Base-by-base conservation (phyloP, 2,888 invertebrate species). In the Drosophila rellima region DNA sequence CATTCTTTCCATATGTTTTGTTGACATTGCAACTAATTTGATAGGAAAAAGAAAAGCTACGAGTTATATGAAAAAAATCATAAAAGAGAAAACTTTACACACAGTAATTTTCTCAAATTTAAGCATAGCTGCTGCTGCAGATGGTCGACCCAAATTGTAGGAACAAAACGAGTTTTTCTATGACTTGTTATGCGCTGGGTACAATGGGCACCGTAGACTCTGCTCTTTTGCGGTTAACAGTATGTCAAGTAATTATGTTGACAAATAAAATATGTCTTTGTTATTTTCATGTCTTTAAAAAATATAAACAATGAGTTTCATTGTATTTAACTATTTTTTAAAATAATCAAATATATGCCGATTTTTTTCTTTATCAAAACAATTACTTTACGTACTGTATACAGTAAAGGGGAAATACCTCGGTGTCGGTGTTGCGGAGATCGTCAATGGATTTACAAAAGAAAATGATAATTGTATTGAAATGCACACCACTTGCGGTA, bases 401-500 rank as follows among this genome's bases (percentile, higher is more conserved):
- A 13, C 18, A 17, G 5, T 3, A 8, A 7, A 17, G 18, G 31
- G 55, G 50, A 2, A 13, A 13, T 3, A 33, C 3, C 10, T 3
- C 26, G n/a, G 20, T 11, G 29, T 5, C 35, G 23, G 29, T 29
- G 54, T 45, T 61, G 18, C n/a, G 44, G 45, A 61, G 66, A 17
- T 59, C 60, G 56, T 73, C 65, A 83, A 86, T 85, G 73, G 74
- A 61, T 65, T 62, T 48, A 85, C 81, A 79, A 85, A 81, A 72
- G 85, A 81, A 81, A 73, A 62, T 63, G 65, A 67, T 66, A 78
- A 81, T 88, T 88, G 77, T 81, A 72, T 87, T 79, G 89, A 77
- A 85, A 85, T 84, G 73, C 71, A 87, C 74, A 83, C 89, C 89
- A 75, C 56, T 76, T 78, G 88, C 62, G 83, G 84, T 88, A 86